phyloP scores from a whole-genome alignment of 2,888 invertebrate genomes.

The Heliconius cydno region DNA sequence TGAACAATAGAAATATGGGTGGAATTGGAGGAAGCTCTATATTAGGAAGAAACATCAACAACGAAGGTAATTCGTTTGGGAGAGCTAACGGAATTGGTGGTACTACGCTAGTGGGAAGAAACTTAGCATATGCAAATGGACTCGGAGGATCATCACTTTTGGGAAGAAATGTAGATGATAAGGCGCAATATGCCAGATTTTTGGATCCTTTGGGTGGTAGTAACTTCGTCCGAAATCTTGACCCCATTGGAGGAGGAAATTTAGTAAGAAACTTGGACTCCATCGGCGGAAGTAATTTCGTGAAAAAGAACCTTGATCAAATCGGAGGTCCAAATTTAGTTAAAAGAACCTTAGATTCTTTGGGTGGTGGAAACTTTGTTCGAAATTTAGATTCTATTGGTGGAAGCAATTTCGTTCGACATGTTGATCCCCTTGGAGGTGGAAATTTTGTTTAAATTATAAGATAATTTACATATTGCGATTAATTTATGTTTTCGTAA shows the following conservation, averaged over 20 bases:
- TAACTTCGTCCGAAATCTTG: conserved; percentile 71
- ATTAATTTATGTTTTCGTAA: conserved; percentile 33
- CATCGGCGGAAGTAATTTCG: conserved; percentile 71
- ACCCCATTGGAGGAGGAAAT: conserved; percentile 76
- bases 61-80: conserved; percentile 57
- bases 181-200: conserved; percentile 51
- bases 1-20: conserved; percentile 55
- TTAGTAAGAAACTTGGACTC: conserved; percentile 72
- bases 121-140: conserved; percentile 49
- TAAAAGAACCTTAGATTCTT: conserved; percentile 70
- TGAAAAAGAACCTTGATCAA: conserved; percentile 73
- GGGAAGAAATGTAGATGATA: conserved; percentile 50
- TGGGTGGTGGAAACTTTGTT: conserved; percentile 76
- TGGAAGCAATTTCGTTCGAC: conserved; percentile 77
- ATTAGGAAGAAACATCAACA: conserved; percentile 58
- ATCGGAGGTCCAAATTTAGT: conserved; percentile 75
- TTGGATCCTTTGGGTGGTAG: conserved; percentile 68
- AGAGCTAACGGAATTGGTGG: conserved; percentile 52
- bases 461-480: conserved; percentile 16
- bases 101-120: conserved; percentile 57
- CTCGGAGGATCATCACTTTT: conserved; percentile 51
- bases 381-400: conserved; percentile 78
- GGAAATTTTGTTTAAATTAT: conserved; percentile 67
- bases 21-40: conserved; percentile 55
- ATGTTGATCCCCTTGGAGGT: conserved; percentile 70